phyloP scores from a whole-genome alignment of 2,888 invertebrate genomes.

The Mythimna vitellina region DNA sequence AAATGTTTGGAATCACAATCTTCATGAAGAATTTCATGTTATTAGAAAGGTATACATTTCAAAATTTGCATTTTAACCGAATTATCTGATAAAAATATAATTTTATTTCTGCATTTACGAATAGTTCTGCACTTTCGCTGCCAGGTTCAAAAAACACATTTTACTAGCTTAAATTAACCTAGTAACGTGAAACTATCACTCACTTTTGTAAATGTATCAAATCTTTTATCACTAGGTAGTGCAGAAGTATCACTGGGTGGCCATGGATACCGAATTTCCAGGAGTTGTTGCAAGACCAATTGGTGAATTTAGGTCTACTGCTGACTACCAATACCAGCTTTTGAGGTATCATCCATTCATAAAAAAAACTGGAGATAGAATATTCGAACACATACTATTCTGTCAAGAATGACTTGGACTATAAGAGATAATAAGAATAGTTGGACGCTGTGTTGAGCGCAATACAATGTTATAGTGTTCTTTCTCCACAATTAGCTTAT shows the following conservation, averaged over 20 bases:
- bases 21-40: conserved; percentile 98
- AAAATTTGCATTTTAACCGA: not conserved
- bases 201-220: not conserved
- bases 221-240: conserved; percentile 90
- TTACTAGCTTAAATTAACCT: not conserved
- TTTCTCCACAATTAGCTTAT: not conserved
- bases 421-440: too few relatives aligned
- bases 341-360: conserved; percentile 88
- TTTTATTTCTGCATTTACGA: not conserved
- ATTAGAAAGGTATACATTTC: conserved; percentile 95
- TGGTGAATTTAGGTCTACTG: conserved; percentile 97
- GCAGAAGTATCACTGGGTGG: conserved; percentile 95
- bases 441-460: not conserved
- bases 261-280: conserved; percentile 99
- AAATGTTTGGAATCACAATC: conserved; percentile 99
- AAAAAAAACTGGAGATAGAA: not conserved
- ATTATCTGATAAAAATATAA: not conserved
- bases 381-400: not conserved
- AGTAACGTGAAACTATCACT: not conserved
- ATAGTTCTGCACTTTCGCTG: too few relatives aligned
- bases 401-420: not conserved
- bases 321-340: conserved; percentile 98
- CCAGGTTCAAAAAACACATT: too few relatives aligned
- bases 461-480: not conserved
- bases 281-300: conserved; percentile 99